These are phyloP conservation scores for Bovichtus variegatus DNA, from an alignment of 2,797 vertebrate species.

Conservation along the genomic window DNA sequence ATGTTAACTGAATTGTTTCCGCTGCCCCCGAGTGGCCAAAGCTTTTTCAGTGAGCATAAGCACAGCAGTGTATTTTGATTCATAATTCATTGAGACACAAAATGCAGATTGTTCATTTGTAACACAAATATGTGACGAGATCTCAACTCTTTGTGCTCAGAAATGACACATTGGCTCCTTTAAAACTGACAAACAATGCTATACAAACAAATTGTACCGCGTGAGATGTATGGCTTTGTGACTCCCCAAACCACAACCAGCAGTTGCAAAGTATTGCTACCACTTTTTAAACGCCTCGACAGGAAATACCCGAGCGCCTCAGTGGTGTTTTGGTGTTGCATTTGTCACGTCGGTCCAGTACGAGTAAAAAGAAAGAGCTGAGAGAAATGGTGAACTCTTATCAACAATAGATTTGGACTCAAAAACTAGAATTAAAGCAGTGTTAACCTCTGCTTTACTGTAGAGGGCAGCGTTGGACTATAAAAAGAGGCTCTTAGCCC, in stretches of 20 bases:
- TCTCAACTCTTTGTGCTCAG: not conserved
- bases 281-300: not conserved
- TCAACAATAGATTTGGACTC: not conserved
- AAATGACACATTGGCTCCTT: too few relatives aligned
- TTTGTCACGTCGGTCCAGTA: too few relatives aligned
- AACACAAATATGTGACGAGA: not conserved
- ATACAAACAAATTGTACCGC: not conserved
- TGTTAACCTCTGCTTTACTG: not conserved
- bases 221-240: not conserved
- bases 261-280: not conserved
- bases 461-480: slow-evolving; percentile 25
- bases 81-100: not conserved
- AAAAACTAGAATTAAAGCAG: not conserved
- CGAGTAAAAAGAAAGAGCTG: not conserved
- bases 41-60: not conserved
- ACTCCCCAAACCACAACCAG: not conserved
- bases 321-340: too few relatives aligned
- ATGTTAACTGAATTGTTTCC: not conserved
- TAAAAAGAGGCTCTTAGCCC: not conserved
- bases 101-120: not conserved
- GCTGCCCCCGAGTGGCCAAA: not conserved
- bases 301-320: not conserved
- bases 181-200: not conserved
- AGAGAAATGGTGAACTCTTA: too few relatives aligned
- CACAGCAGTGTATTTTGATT: too few relatives aligned